These are phyloP conservation scores for Mamestra brassicae DNA, from an alignment of 2,888 invertebrate species.

Conservation along the genomic window DNA sequence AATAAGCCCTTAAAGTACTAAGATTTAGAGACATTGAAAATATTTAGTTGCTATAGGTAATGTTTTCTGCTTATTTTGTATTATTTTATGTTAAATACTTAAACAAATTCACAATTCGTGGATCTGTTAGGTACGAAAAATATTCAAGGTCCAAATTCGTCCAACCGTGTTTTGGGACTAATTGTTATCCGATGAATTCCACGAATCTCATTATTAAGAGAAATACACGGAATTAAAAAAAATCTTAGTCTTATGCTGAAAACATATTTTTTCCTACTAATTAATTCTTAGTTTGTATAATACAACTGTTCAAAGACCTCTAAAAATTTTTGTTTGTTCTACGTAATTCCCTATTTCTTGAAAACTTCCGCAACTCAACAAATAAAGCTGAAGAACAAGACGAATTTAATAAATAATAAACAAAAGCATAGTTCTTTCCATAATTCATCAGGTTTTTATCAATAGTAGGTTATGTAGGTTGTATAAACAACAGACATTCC, in stretches of 20 bases:
- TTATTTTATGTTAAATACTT: background rate
- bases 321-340: background rate
- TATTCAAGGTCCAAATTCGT: background rate
- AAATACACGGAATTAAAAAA: background rate
- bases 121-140: background rate
- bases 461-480: slow-evolving; percentile 61
- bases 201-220: background rate
- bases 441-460: slow-evolving; percentile 63
- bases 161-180: background rate
- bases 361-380: background rate
- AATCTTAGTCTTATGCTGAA: background rate
- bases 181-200: background rate
- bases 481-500: slow-evolving; percentile 68
- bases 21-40: background rate
- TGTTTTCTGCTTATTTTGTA: background rate
- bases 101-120: background rate
- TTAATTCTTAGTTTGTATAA: background rate
- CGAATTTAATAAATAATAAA: slow-evolving; percentile 34
- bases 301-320: background rate
- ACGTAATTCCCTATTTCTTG: background rate
- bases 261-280: background rate
- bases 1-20: background rate
- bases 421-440: slow-evolving; percentile 38
- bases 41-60: background rate
- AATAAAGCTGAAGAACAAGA: slow-evolving; percentile 15